Conservation (phyloP, 2,113 vertebrate genomes). For the Plestiodon gilberti region DNA sequence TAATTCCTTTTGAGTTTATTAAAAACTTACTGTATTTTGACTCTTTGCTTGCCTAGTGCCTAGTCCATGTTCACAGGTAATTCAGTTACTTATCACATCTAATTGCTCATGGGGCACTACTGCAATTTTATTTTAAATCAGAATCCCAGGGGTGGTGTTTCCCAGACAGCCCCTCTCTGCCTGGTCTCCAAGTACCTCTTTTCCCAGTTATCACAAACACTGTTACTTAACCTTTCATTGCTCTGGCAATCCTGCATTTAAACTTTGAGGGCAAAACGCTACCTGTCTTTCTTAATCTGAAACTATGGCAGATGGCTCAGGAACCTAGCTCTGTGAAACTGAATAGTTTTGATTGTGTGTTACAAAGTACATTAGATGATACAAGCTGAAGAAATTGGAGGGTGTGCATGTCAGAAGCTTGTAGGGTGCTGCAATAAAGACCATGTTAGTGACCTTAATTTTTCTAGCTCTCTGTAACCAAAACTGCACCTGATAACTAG, state of each 20-base stretch:
- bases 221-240: conserved; percentile 15
- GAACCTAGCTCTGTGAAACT: not conserved
- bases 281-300: not conserved
- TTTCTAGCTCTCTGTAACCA: not conserved
- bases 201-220: not conserved
- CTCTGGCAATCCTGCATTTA: conserved; percentile 19
- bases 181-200: no score
- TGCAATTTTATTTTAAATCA: no score
- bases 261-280: conserved; percentile 26
- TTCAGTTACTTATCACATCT: no score
- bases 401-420: not conserved
- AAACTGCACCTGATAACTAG: not conserved
- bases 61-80: no score
- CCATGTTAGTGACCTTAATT: not conserved
- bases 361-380: not conserved
- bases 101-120: no score
- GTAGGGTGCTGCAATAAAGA: not conserved
- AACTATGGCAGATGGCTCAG: not conserved
- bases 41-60: no score
- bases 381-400: not conserved
- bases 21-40: no score
- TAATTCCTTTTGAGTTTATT: no score
- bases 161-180: no score
- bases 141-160: no score
- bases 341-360: not conserved